Percentiles rank a stretch among this genome's conserved stretches.
These are phyloP conservation scores for Ursus arctos DNA, from an alignment of 2,113 vertebrate genomes.

Conservation along the genomic window DNA sequence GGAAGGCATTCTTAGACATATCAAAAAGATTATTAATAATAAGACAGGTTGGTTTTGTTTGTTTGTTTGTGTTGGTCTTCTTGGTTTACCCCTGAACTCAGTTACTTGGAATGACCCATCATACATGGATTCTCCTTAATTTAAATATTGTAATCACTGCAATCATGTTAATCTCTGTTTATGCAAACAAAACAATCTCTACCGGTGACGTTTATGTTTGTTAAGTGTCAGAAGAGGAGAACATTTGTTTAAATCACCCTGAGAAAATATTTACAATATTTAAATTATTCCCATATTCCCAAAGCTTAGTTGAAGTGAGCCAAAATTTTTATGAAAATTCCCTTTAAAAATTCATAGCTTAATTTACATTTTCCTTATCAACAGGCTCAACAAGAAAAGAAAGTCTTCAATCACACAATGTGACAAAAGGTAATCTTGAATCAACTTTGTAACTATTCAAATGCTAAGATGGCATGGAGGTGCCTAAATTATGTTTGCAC, in stretches of 20 bases:
- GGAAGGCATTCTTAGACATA: not conserved
- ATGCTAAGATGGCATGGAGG: not conserved
- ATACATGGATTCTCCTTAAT: not conserved
- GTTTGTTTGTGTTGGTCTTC: not conserved
- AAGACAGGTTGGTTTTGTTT: not conserved
- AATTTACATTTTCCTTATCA: slow-evolving; percentile 50
- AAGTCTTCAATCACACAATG: slow-evolving; percentile 75
- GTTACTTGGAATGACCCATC: not conserved
- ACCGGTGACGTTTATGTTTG: not conserved
- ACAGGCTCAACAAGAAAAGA: slow-evolving; percentile 77
- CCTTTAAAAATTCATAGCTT: slow-evolving; percentile 23
- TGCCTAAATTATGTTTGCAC: not conserved
- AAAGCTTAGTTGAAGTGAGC: not conserved
- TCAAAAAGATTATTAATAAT: not conserved
- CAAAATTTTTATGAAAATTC: not conserved
- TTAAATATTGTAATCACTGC: not conserved
- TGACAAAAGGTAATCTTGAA: slow-evolving; percentile 84
- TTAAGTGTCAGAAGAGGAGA: not conserved
- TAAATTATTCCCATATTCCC: not conserved
- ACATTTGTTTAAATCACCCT: not conserved
- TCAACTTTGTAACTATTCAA: not conserved
- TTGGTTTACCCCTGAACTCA: not conserved
- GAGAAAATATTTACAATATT: not conserved
- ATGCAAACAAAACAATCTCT: not conserved
- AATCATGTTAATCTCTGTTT: not conserved